Base-by-base conservation (phyloP, 2,888 invertebrate genomes). In the Myopa tessellatipennis region DNA sequence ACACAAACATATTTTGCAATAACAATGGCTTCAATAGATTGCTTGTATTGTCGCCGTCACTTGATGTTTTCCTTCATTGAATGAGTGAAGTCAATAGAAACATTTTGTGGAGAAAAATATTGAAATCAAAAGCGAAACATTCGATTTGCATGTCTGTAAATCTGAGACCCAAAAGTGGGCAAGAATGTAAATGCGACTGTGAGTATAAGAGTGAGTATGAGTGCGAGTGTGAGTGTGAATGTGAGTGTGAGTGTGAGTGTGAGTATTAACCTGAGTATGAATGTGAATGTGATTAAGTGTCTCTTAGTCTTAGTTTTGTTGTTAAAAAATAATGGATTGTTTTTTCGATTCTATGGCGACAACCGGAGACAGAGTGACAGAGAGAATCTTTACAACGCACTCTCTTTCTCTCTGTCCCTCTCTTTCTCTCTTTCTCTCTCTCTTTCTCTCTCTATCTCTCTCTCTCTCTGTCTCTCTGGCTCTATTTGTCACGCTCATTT, bases 221-320 rank as follows among this genome's bases (percentile, higher is more conserved):
- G 26, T n/a, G 18, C 16, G 16, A 18, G 16, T n/a, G 7, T n/a
- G 26, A 26, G n/a, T n/a, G 10, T 18, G 34, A 18, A 26, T 4
- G 3, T 7, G 61, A 10, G 61, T 18, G 4, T 7, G 58, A n/a
- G 6, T 14, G 58, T 58, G 61, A 26, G 61, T 61, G 61, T 61
- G 61, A 36, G 26, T n/a, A 67, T 18, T 1, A 18, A 26, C 10
- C 4, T 7, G 61, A 10, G 61, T 18, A n/a, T 18, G 58, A n/a
- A 12, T 14, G 58, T 58, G 61, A 26, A n/a, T 61, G 61, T 61
- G 61, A 36, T 68, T n/a, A 67, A 67, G 16, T 67, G 16, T n/a
- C 5, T n/a, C 12, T 68, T 14, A 3, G 67, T 36, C 16, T 68
- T 34, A 14, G 5, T 67, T 67, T 36, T 16, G 18, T 34, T 16